Conservation (phyloP, 2,888 invertebrate genomes). For the Drosophila bunnanda region DNA sequence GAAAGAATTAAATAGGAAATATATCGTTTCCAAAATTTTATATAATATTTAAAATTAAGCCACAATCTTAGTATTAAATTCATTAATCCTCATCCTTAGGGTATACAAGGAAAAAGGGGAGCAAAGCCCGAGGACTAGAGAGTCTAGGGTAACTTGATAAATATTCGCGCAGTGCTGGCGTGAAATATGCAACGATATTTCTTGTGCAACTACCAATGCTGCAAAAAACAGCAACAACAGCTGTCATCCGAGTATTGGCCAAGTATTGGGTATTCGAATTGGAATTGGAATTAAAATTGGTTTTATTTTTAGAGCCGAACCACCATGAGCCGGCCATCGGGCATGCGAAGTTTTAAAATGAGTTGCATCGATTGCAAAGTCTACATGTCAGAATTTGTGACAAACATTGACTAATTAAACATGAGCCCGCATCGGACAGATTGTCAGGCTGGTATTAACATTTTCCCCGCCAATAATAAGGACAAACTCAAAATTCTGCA, state of each 20-base stretch:
- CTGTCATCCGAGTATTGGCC: slow-evolving; percentile 42
- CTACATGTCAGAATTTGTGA: slow-evolving; percentile 61
- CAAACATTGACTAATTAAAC: slow-evolving; percentile 73
- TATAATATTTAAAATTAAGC: too few species aligned
- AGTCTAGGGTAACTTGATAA: slow-evolving; percentile 49
- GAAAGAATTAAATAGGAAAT: not conserved
- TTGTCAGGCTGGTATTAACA: slow-evolving; percentile 69
- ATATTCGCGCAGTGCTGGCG: slow-evolving; percentile 48
- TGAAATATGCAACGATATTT: slow-evolving; percentile 54
- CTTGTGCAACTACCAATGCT: slow-evolving; percentile 42
- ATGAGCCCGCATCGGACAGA: slow-evolving; percentile 34
- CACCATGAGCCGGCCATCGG: not conserved
- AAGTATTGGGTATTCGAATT: slow-evolving; percentile 17
- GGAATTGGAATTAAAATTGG: slow-evolving; percentile 37
- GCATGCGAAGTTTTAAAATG: slow-evolving; percentile 46
- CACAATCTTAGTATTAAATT: not conserved
- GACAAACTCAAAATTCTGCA: slow-evolving; percentile 46
- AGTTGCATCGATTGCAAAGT: slow-evolving; percentile 57
- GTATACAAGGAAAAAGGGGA: slow-evolving; percentile 2
- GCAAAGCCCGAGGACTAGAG: slow-evolving; percentile 16
- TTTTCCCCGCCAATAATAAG: slow-evolving; percentile 48
- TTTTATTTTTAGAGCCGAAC: slow-evolving; percentile 32
- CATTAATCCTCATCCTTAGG: not conserved
- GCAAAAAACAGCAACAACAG: slow-evolving; percentile 26
- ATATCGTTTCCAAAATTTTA: too few species aligned